Evolutionary conservation across 2,888 invertebrate species (phyloP), one percentile per base, ranked within the genome.

Genomic region (Thera britannica): DNA sequence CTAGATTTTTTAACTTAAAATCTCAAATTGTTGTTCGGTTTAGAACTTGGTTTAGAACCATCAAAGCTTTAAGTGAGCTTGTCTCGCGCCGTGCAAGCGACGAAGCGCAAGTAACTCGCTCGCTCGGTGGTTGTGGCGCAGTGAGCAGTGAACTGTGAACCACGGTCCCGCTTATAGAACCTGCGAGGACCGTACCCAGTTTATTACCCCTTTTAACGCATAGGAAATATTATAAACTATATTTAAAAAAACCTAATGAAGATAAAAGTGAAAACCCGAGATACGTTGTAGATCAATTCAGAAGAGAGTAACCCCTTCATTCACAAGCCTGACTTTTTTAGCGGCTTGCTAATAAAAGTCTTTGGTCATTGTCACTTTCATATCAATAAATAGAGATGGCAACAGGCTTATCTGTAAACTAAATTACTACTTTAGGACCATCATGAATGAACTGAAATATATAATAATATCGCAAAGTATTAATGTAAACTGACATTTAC

Each of bases 91-190:
- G 49, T 60, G 75, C 70, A 78, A 72, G 86, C 88, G 86, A 71
- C 82, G 82, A 84, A 83, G 84, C 85, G 90, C 74, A 83, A 75
- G 77, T 89, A 91, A 92, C 82, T 71, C 77, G 84, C 69, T 41
- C 38, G 49, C 62, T 57, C 51, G 56, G 11, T n/a, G 77, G 78
- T 79, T 76, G 76, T 8, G 51, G 57, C 74, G 77, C 44, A 44
- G 64, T 74, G 77, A 63, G 77, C 85, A 78, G 56, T 81, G 78
- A 83, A 83, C 83, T 84, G 87, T 90, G 79, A 88, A 84, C 78
- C 78, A 38, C 78, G 11, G 82, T 77, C 81, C 82, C 83, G 83
- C 84, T 87, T 85, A 89, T 87, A 88, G 77, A 79, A 79, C 80
- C 75, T 75, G 72, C 71, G 23, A 58, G 64, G 65, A 57, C 23